phyloP scores from a whole-genome alignment of 2,113 vertebrate species.

The Tachysurus vachellii region DNA sequence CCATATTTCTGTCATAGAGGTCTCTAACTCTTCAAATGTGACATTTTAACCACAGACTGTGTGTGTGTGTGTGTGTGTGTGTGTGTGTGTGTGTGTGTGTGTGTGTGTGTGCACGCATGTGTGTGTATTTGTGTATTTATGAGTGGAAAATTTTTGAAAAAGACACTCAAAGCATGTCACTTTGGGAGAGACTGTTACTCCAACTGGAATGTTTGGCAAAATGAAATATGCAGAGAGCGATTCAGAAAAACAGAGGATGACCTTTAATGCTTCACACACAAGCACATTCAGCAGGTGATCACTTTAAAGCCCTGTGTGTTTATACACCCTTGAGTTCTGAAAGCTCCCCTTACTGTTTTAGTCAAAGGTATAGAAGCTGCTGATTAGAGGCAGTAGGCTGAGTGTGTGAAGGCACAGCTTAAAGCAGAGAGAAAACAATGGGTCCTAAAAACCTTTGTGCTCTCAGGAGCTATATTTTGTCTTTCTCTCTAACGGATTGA shows the following conservation, averaged over 20 bases:
- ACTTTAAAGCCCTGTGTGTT: slow-evolving; percentile 11
- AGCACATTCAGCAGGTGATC: slow-evolving; percentile 9
- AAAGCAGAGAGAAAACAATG: background rate
- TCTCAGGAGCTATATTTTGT: background rate
- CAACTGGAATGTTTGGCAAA: background rate
- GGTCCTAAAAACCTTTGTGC: background rate
- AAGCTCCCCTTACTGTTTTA: slow-evolving; percentile 1
- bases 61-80: slow-evolving; percentile 13
- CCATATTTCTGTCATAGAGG: background rate
- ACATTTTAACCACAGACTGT: background rate
- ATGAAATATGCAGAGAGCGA: slow-evolving; percentile 38
- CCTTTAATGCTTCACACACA: background rate
- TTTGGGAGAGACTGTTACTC: background rate
- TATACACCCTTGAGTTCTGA: background rate
- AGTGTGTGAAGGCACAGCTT: background rate
- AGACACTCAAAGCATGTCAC: background rate
- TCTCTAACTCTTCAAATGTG: background rate
- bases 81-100: background rate
- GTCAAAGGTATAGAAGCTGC: background rate
- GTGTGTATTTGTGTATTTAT: slow-evolving; percentile 11
- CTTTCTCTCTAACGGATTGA: background rate
- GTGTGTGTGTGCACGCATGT: background rate
- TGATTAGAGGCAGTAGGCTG: slow-evolving; percentile 6
- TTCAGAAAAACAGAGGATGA: slow-evolving; percentile 5
- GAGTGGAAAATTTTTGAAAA: background rate